These are phyloP conservation scores for Sylvilagus bachmani DNA, from an alignment of 2,113 vertebrate species.

Conservation along the genomic window DNA sequence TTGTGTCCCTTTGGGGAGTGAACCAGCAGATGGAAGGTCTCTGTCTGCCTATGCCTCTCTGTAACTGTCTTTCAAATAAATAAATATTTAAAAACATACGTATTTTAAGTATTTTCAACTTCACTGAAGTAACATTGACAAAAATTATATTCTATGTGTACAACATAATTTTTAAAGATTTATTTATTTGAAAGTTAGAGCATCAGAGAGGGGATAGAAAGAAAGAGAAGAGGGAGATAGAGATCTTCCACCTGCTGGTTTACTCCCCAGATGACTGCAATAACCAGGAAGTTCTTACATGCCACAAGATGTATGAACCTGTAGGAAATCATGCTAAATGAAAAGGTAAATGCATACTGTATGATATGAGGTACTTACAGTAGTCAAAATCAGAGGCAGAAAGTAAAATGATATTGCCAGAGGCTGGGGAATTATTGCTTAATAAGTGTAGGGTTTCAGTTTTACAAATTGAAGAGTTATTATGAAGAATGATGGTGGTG, in stretches of 20 bases:
- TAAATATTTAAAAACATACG: neutral
- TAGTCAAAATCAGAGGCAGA: neutral
- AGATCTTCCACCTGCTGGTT: too few relatives aligned
- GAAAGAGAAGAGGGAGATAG: too few relatives aligned
- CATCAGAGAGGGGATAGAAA: too few relatives aligned
- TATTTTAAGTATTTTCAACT: neutral
- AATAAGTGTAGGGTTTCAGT: neutral
- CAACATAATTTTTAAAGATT: neutral
- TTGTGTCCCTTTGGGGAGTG: too few relatives aligned
- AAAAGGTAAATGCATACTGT: neutral
- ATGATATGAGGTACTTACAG: neutral
- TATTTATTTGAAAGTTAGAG: too few relatives aligned
- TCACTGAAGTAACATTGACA: neutral
- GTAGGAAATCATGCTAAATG: neutral
- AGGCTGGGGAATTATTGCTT: neutral
- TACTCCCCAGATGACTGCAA: too few relatives aligned
- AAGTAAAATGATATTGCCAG: neutral
- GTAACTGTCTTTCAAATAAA: neutral
- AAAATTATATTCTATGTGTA: neutral
- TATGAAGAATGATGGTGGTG: neutral
- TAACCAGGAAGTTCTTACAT: neutral
- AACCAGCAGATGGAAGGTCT: too few relatives aligned
- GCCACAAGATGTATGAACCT: neutral
- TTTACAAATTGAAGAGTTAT: neutral
- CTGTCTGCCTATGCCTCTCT: too few relatives aligned